Base-by-base conservation (phyloP, 2,797 vertebrate species). In the Nothura maculosa region DNA sequence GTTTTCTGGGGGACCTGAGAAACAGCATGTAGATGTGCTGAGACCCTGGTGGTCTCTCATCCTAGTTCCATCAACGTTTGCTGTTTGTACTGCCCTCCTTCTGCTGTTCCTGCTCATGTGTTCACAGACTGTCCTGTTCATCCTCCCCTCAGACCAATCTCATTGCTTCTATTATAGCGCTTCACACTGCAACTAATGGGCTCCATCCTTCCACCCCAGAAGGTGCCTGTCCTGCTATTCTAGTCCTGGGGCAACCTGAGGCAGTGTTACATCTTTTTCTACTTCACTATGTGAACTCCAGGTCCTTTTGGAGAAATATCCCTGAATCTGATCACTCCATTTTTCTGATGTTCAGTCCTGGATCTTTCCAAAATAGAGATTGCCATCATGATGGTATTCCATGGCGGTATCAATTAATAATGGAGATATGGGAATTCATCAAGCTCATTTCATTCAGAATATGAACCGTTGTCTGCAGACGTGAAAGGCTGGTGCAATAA, bases 311-410 rank as follows among this genome's bases (percentile, higher is more conserved):
- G 18, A n/a, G 42, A n/a, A 24, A 32, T 7, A 45, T 27, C 9
- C 47, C 38, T 55, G 42, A 32, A 28, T 10, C 1, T 40, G 30
- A 20, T 32, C 11, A 16, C 55, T 32, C 6, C 1, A 0, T 34
- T 83, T 73, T 67, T 48, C 43, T 89, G 30, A 45, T 61, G 8
- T 60, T 76, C 62, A 66, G 28, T 20, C 25, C 30, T 28, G 36
- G 50, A 25, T 57, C 36, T 84, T 84, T 82, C 47, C n/a, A 38
- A 68, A 78, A 60, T 0, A 52, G 70, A 84, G 50, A 58, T 6
- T 73, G 24, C 32, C 52, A 47, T 75, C 16, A 14, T 9, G n/a
- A 16, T 63, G 38, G 32, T n/a, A 57, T 72, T 78, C 54, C 47
- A 48, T 48, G 22, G 22, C 72, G 14, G 5, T 68, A 27, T 70